Conservation (phyloP, 2,113 vertebrate species). For the Zosterops borbonicus region DNA sequence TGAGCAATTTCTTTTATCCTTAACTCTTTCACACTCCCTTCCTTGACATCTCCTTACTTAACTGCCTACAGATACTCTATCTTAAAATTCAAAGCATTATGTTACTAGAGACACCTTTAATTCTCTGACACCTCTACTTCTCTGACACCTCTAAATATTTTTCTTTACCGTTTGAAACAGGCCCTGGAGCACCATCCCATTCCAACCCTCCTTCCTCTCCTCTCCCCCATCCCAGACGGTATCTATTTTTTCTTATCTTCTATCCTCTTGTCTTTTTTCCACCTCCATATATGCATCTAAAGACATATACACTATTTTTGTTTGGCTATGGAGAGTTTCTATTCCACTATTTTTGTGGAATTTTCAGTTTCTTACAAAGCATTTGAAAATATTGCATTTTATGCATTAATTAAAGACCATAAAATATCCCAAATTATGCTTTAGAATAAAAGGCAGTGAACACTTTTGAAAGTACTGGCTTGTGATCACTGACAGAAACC, state of each 20-base stretch:
- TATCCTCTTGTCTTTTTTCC: background rate
- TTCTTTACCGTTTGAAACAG: background rate
- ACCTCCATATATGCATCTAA: background rate
- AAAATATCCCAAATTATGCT: background rate
- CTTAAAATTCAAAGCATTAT: background rate
- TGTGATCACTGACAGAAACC: background rate
- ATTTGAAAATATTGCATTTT: background rate
- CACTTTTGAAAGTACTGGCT: background rate
- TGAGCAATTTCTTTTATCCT: background rate
- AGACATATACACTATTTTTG: background rate
- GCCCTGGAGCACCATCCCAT: accelerated
- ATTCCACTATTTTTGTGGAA: background rate
- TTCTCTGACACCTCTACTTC: background rate
- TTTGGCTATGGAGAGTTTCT: background rate
- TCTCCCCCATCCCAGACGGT: background rate
- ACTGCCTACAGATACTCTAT: background rate
- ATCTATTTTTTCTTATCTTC: background rate
- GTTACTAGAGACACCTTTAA: background rate
- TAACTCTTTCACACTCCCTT: background rate
- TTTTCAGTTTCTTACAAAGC: background rate
- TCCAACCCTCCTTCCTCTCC: background rate
- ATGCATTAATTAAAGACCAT: background rate
- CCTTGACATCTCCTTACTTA: background rate
- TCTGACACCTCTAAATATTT: background rate
- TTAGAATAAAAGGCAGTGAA: background rate